Evolutionary conservation across 2,113 vertebrate genomes (phyloP).

Genomic region (Pseudorhombus dupliciocellatus): DNA sequence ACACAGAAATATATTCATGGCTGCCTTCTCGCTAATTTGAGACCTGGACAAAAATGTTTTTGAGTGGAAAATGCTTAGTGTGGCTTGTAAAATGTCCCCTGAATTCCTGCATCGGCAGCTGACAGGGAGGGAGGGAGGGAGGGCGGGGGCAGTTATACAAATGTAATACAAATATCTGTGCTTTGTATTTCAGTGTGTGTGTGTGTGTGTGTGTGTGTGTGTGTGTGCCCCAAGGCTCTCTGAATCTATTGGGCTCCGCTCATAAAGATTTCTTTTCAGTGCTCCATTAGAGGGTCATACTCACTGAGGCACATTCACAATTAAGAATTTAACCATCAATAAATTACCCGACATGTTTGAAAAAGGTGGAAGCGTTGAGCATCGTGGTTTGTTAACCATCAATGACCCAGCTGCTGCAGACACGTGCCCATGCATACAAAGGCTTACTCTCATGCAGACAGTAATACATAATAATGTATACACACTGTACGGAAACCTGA

Average conservation of each 20-base stretch:
- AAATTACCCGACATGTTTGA: not conserved
- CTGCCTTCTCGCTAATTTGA: constrained; percentile 63
- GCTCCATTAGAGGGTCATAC: constrained; percentile 1
- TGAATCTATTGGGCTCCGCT: constrained; percentile 32
- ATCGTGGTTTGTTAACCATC: constrained; percentile 23
- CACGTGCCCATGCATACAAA: constrained; percentile 15
- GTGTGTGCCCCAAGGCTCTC: constrained; percentile 13
- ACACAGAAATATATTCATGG: constrained; percentile 16
- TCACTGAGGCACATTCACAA: constrained; percentile 19
- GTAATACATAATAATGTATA: not conserved
- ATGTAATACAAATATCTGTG: constrained; percentile 38
- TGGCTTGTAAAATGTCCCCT: constrained; percentile 64
- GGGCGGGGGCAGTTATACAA: constrained; percentile 17
- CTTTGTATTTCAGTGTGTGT: constrained; percentile 15
- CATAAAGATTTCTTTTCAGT: constrained; percentile 21
- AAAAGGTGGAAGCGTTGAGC: not conserved
- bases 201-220: not conserved
- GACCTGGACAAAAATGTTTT: constrained; percentile 67
- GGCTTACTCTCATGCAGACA: too few relatives aligned
- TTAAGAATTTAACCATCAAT: constrained; percentile 25
- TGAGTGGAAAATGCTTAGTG: constrained; percentile 59
- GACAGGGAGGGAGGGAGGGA: constrained; percentile 7
- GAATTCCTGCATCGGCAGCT: constrained; percentile 61
- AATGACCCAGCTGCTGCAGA: constrained; percentile 14
- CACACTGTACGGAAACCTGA: constrained; percentile 35